Conservation (phyloP, 2,797 vertebrate species). For the Enteromius viviparus region DNA sequence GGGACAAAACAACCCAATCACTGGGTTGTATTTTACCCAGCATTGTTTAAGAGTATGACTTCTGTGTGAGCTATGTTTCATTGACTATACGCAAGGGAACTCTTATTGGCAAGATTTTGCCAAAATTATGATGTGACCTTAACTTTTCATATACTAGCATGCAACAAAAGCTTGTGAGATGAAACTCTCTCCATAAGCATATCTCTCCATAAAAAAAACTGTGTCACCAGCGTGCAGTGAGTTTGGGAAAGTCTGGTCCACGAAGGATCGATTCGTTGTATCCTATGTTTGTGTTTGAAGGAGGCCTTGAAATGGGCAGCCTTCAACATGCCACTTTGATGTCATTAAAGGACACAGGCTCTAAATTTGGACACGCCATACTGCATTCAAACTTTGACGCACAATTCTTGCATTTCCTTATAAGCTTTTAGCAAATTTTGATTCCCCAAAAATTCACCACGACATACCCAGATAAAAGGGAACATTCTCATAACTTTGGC, state of each 20-base stretch:
- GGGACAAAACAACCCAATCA: too few relatives aligned
- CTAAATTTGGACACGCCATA: background rate
- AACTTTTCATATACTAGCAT: background rate
- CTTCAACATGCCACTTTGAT: background rate
- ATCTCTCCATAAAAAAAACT: background rate
- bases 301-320: background rate
- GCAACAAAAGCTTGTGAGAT: background rate
- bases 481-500: too few relatives aligned
- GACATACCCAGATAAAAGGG: background rate
- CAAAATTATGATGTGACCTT: background rate
- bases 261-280: background rate
- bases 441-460: background rate
- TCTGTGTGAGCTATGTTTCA: background rate
- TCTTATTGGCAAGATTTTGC: background rate
- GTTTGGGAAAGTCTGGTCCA: background rate
- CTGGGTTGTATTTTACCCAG: too few relatives aligned
- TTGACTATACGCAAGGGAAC: background rate
- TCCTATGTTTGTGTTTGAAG: background rate
- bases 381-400: background rate
- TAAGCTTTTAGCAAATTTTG: background rate
- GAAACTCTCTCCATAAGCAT: too few relatives aligned
- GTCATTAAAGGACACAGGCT: background rate
- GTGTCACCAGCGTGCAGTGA: too few relatives aligned
- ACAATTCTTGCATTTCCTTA: background rate
- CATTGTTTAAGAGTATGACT: background rate